Conservation (phyloP, 2,113 vertebrate genomes). For the Alectura lathami region DNA sequence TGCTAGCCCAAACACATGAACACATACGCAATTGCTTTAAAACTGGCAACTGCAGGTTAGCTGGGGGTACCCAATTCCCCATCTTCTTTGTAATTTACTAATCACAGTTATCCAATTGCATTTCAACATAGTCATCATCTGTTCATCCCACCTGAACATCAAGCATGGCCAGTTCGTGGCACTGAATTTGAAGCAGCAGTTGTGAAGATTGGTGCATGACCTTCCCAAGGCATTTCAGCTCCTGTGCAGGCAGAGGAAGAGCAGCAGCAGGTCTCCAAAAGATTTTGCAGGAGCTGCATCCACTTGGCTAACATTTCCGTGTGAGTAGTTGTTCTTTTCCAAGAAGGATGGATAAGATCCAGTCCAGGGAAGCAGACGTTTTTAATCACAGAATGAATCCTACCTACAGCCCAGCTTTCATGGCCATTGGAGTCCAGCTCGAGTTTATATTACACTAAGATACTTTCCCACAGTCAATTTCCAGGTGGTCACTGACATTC, state of each 20-base stretch:
- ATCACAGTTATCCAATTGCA: not conserved
- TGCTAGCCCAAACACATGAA: not conserved
- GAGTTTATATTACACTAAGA: not conserved
- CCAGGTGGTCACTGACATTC: not conserved
- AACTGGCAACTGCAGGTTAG: not conserved
- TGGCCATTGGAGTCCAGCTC: not conserved
- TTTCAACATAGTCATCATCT: not conserved
- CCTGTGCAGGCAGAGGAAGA: not conserved
- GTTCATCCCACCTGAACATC: not conserved
- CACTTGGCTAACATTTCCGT: not conserved
- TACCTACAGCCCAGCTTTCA: not conserved
- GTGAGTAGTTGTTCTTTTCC: not conserved
- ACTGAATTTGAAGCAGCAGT: not conserved
- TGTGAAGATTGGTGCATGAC: not conserved
- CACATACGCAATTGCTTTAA: not conserved
- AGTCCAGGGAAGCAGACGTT: conserved; percentile 1
- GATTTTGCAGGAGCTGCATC: not conserved
- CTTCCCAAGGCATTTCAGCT: not conserved
- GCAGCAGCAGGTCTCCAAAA: not conserved
- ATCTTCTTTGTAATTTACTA: not conserved
- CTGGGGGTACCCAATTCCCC: not conserved
- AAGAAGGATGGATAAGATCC: not conserved
- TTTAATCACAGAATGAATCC: not conserved
- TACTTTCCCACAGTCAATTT: conserved; percentile 2
- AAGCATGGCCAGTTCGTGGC: not conserved